Evolutionary conservation across 2,797 vertebrate genomes (phyloP).

Genomic region (Pseudomugil gertrudae): DNA sequence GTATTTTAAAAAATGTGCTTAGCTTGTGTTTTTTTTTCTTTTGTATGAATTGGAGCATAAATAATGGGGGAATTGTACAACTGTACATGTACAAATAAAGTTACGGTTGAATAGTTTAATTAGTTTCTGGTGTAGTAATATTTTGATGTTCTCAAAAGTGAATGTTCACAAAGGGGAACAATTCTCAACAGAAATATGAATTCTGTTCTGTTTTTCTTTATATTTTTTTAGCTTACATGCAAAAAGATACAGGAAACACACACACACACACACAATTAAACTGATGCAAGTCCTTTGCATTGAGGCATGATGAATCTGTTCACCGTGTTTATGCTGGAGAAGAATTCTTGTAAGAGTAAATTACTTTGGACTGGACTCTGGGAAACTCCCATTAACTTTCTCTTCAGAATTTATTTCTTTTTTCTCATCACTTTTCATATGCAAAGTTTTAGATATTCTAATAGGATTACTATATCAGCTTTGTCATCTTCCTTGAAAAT

Average conservation of each 20-base stretch:
- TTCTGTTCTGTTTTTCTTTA: neutral
- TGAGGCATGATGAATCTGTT: neutral
- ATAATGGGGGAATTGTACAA: neutral
- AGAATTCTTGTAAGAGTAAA: constrained; percentile 1
- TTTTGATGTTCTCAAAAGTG: neutral
- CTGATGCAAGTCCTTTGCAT: neutral
- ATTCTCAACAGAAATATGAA: neutral
- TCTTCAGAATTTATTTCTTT: neutral
- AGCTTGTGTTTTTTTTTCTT: neutral
- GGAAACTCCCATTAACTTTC: neutral
- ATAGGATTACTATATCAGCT: neutral
- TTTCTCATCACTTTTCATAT: too few relatives aligned
- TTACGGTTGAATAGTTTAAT: neutral
- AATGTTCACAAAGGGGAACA: too few relatives aligned
- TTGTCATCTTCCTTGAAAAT: neutral
- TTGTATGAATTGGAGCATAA: neutral
- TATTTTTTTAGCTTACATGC: neutral
- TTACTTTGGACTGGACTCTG: neutral
- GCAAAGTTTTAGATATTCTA: too few relatives aligned
- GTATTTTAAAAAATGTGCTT: neutral
- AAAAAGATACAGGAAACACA: neutral
- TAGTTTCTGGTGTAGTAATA: constrained; percentile 2
- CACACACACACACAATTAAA: too few relatives aligned
- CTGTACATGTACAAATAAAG: neutral
- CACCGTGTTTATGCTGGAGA: neutral